Conservation (phyloP, 2,888 invertebrate genomes). For the Eumacrocentrus americanus region DNA sequence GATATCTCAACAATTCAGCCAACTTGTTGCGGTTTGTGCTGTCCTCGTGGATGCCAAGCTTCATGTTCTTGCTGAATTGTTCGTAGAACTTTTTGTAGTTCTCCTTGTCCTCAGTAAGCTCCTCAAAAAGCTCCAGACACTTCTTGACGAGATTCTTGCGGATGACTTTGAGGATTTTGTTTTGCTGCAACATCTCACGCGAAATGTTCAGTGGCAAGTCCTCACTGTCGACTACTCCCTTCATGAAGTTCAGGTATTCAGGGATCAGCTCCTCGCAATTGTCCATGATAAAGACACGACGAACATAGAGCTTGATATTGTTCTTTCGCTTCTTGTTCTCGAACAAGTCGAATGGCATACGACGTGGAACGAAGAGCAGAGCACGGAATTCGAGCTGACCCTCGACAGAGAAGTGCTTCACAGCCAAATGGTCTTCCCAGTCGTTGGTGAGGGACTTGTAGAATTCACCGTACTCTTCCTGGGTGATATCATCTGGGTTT, state of each 20-base stretch:
- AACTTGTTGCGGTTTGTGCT: slow-evolving; percentile 92
- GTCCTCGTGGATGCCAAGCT: slow-evolving; percentile 98
- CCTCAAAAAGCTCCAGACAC: slow-evolving; percentile 95
- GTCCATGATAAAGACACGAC: slow-evolving; percentile 99
- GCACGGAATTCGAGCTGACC: slow-evolving; percentile 95
- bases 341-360: slow-evolving; percentile 96
- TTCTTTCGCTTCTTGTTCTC: slow-evolving; percentile 98
- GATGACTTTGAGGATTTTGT: slow-evolving; percentile 98
- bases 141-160: slow-evolving; percentile 99
- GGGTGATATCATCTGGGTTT: slow-evolving; percentile 94
- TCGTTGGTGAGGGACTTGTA: slow-evolving; percentile 97
- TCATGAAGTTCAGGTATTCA: slow-evolving; percentile 94
- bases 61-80: slow-evolving; percentile 96
- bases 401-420: slow-evolving; percentile 93
- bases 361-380: slow-evolving; percentile 87
- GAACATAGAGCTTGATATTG: slow-evolving; percentile 97
- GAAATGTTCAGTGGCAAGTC: slow-evolving; percentile 98
- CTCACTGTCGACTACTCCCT: slow-evolving; percentile 98
- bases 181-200: slow-evolving; percentile 99
- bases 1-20: slow-evolving; percentile 81
- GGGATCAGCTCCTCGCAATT: slow-evolving; percentile 99
- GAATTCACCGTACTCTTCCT: slow-evolving; percentile 97
- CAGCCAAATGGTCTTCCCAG: slow-evolving; percentile 97
- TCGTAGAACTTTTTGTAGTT: slow-evolving; percentile 99
- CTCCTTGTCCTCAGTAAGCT: slow-evolving; percentile 95